Evolutionary conservation across 2,888 invertebrate genomes (phyloP).

Genomic region (Callyntrura guangdongensis): DNA sequence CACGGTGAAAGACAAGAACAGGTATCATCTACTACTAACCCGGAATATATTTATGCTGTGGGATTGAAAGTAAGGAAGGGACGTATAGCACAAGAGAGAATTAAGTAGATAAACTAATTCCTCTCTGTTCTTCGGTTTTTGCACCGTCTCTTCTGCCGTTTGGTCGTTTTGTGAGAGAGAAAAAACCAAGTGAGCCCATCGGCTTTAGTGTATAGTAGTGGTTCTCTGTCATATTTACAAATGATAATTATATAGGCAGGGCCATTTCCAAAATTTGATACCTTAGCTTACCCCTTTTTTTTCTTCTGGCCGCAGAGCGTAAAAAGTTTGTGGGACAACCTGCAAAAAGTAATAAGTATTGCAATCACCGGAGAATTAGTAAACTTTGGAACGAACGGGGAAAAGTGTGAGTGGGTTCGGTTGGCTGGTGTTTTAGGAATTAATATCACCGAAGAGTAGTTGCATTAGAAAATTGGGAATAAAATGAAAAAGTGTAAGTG

Average conservation of each 20-base stretch:
- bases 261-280: constrained; percentile 36
- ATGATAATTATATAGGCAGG: constrained; percentile 48
- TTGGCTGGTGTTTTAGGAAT: too few relatives aligned
- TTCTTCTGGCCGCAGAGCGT: constrained; percentile 1
- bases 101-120: constrained; percentile 59
- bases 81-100: constrained; percentile 25
- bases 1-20: constrained; percentile 49
- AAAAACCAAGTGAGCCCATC: constrained; percentile 9
- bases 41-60: neutral
- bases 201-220: too few relatives aligned
- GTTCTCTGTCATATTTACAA: constrained; percentile 36
- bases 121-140: neutral
- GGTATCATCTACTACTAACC: constrained; percentile 27
- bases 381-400: neutral
- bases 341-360: constrained; percentile 57
- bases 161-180: constrained; percentile 19
- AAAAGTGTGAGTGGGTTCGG: neutral
- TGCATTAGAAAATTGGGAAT: neutral
- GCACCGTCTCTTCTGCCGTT: neutral
- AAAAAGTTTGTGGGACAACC: constrained; percentile 49
- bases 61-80: constrained; percentile 19
- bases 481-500: neutral
- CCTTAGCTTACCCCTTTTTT: constrained; percentile 36
- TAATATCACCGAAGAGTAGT: constrained; percentile 36
- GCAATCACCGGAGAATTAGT: constrained; percentile 37